phyloP scores from a whole-genome alignment of 1,140 invertebrate genomes.

The Macrocentrus cingulum region DNA sequence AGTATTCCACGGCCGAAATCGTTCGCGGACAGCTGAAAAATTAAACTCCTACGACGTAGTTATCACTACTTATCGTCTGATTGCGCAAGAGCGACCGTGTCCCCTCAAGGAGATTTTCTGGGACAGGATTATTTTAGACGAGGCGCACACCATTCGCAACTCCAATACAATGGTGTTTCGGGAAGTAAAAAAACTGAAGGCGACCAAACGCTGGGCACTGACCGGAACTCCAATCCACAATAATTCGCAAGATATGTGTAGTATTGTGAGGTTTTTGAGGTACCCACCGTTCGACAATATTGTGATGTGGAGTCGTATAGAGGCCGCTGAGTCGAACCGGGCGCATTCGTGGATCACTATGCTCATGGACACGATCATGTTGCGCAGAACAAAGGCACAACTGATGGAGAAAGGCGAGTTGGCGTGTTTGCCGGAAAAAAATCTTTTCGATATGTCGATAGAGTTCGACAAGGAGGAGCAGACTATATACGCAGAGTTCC shows the following conservation, averaged over 20 bases:
- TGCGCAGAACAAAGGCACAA: conserved; percentile 82
- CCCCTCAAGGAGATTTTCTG: conserved; percentile 64
- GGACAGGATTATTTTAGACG: conserved; percentile 88
- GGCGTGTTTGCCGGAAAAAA: conserved; percentile 68
- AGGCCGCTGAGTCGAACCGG: conserved; percentile 71
- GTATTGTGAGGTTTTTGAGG: conserved; percentile 80
- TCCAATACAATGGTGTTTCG: conserved; percentile 75
- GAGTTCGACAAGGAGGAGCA: conserved; percentile 71
- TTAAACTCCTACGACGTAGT: conserved; percentile 68
- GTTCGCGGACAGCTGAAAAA: conserved; percentile 60
- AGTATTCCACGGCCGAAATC: conserved; percentile 81
- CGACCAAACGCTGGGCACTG: conserved; percentile 75
- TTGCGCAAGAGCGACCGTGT: conserved; percentile 48
- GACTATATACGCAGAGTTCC: conserved; percentile 75
- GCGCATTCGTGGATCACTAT: conserved; percentile 74
- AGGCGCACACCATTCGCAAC: conserved; percentile 90
- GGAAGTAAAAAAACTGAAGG: conserved; percentile 69
- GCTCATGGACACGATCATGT: conserved; percentile 77
- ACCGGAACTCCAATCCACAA: conserved; percentile 97
- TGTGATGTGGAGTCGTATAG: conserved; percentile 65
- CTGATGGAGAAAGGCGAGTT: conserved; percentile 65
- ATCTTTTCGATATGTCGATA: conserved; percentile 62
- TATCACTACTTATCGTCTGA: conserved; percentile 74
- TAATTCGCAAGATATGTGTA: conserved; percentile 84
- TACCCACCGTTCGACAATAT: conserved; percentile 87